Evolutionary conservation across 2,888 invertebrate species (phyloP), one percentile per base, ranked within the genome.

Genomic region (Seira musarum): DNA sequence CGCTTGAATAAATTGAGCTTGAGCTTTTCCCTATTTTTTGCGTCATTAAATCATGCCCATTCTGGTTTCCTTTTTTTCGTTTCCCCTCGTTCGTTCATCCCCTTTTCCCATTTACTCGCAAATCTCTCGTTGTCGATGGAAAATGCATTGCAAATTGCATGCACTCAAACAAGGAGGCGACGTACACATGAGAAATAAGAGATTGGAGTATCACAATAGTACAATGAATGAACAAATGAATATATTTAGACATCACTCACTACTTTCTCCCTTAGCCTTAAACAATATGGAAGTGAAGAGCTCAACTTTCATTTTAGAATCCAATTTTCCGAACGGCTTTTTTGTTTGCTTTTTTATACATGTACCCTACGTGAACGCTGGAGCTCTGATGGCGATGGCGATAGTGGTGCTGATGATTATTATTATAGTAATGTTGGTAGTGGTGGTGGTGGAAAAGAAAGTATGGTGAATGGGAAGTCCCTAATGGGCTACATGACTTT

Each of bases 41-140:
- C 63, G 46, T 75, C 68, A 75, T 75, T 75, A 68, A 75, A 75
- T 75, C 68, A 67, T 61, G 68, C 60, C 75, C 40, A 63, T 60
- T 74, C 66, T 35, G 57, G 66, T 74, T 74, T 66, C 35, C 66
- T 66, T 49, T 72, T n/a, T 30, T 35, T 64, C 22, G 40, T 25
- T 19, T 61, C 70, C 68, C 46, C 13, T 53, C 61, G 53, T 22
- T 15, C 46, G 13, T 6, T 68, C 68, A 68, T 68, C 68, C 30
- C 66, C 17, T 53, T 22, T 53, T 17, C 24, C 57, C 17, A 60
- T 53, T 22, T n/a, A 53, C 13, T 17, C 21, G 17, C 30, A 5
- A n/a, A 66, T 66, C 17, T 35, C 17, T 66, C 10, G 17, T 30
- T 60, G 60, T 57, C 57, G 17, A 70, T 30, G 60, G 60, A 21